phyloP scores from a whole-genome alignment of 2,113 vertebrate genomes.

The Microtus montanus region DNA sequence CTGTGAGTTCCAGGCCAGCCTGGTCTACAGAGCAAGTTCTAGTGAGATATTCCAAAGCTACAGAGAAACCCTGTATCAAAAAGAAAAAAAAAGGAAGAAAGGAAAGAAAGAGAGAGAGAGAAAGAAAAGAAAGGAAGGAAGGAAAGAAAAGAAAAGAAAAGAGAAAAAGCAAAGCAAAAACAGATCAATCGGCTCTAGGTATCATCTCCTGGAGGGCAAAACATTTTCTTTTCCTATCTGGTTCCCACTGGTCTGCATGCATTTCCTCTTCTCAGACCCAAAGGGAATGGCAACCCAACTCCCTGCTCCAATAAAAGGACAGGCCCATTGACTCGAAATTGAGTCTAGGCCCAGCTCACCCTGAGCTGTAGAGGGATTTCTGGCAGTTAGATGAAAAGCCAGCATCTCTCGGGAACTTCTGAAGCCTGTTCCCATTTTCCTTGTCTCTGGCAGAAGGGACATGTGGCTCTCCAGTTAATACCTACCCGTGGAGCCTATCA shows the following conservation, averaged over 20 bases:
- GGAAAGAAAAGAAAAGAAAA: too few species aligned
- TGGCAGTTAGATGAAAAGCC: not conserved
- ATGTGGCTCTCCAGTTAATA: not conserved
- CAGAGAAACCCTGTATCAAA: too few species aligned
- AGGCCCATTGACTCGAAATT: not conserved
- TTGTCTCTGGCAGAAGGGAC: not conserved
- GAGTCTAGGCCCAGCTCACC: not conserved
- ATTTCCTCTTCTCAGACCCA: not conserved
- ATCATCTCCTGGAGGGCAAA: not conserved
- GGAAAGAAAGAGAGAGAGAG: too few species aligned
- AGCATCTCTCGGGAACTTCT: not conserved
- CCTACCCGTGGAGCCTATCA: not conserved
- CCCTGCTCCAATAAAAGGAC: not conserved
- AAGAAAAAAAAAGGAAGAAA: too few species aligned
- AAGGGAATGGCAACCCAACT: not conserved
- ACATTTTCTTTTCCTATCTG: not conserved
- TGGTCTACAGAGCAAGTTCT: too few species aligned
- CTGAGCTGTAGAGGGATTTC: not conserved
- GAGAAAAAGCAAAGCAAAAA: too few species aligned
- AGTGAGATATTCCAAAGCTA: too few species aligned
- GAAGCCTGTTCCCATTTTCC: not conserved
- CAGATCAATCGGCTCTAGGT: too few species aligned
- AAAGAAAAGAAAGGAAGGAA: accelerated
- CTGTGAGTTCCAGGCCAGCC: too few species aligned
- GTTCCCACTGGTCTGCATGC: not conserved